Conservation (phyloP, 2,888 invertebrate genomes). For the Salticus scenicus region DNA sequence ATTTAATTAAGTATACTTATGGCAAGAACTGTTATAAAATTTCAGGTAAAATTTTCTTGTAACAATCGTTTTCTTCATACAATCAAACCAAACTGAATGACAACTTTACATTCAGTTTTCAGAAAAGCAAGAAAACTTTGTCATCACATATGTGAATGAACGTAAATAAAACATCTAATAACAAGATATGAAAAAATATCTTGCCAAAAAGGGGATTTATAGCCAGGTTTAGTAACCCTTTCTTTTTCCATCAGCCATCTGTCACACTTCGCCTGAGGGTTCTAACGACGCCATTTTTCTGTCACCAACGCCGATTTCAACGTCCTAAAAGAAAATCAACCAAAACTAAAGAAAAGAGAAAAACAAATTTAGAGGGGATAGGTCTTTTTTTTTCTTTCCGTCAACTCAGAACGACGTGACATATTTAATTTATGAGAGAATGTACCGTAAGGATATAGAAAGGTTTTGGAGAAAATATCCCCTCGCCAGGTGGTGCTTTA, state of each 20-base stretch:
- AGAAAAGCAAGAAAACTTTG: too few species aligned
- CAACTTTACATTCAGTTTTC: too few species aligned
- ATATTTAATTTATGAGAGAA: slow-evolving; percentile 62
- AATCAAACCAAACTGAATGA: too few species aligned
- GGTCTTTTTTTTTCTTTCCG: not conserved
- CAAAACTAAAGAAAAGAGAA: not conserved
- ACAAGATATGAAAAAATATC: too few species aligned
- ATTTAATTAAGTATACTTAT: too few species aligned
- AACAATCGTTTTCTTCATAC: too few species aligned
- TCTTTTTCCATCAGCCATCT: slow-evolving; percentile 36
- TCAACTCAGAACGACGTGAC: slow-evolving; percentile 49
- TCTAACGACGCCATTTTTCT: slow-evolving; percentile 65
- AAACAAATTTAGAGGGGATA: slow-evolving; percentile 5
- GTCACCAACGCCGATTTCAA: slow-evolving; percentile 52
- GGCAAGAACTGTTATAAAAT: too few species aligned
- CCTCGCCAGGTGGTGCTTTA: slow-evolving; percentile 8
- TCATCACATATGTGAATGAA: too few species aligned
- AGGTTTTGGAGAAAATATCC: not conserved
- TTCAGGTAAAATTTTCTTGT: too few species aligned
- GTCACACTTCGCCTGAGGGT: slow-evolving; percentile 53
- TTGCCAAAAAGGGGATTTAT: not conserved
- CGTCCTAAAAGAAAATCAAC: slow-evolving; percentile 19
- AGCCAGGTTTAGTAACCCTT: slow-evolving; percentile 10
- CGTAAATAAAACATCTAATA: too few species aligned
- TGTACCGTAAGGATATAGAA: not conserved